phyloP scores from a whole-genome alignment of 1,140 invertebrate genomes.

The Drosophila jambulina region DNA sequence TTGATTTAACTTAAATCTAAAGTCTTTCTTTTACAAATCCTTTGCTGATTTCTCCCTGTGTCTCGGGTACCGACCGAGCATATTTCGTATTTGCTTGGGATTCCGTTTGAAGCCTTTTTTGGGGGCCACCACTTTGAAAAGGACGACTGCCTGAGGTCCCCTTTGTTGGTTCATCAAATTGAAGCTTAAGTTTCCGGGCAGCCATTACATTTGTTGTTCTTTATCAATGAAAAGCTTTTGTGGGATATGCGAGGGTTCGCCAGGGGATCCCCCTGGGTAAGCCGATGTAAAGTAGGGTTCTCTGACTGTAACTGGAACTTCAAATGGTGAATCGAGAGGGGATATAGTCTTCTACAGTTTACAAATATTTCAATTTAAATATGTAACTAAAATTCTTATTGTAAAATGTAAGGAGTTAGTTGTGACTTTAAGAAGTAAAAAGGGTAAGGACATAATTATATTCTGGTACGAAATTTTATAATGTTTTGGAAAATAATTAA shows the following conservation, averaged over 20 bases:
- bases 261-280: slow-evolving; percentile 16
- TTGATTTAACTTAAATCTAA: too few species aligned
- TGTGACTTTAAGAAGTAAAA: background rate
- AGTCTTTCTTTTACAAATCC: too few species aligned
- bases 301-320: background rate
- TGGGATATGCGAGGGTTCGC: slow-evolving; percentile 29
- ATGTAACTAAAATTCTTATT: background rate
- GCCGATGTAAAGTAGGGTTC: slow-evolving; percentile 28
- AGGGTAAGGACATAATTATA: too few species aligned
- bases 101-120: slow-evolving; percentile 58
- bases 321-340: slow-evolving; percentile 1
- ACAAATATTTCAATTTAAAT: background rate
- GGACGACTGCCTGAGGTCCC: slow-evolving; percentile 44
- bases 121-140: slow-evolving; percentile 48
- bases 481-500: too few species aligned
- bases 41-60: background rate
- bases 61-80: slow-evolving; percentile 6
- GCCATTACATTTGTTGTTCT: slow-evolving; percentile 64
- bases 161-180: slow-evolving; percentile 73
- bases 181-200: slow-evolving; percentile 63
- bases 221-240: slow-evolving; percentile 48
- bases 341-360: background rate
- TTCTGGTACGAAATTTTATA: too few species aligned
- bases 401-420: too few species aligned
- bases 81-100: slow-evolving; percentile 58